Evolutionary conservation across 2,797 vertebrate genomes (phyloP), one percentile per base, ranked within the genome.

Genomic region (Melanotaenia maccullochi): DNA sequence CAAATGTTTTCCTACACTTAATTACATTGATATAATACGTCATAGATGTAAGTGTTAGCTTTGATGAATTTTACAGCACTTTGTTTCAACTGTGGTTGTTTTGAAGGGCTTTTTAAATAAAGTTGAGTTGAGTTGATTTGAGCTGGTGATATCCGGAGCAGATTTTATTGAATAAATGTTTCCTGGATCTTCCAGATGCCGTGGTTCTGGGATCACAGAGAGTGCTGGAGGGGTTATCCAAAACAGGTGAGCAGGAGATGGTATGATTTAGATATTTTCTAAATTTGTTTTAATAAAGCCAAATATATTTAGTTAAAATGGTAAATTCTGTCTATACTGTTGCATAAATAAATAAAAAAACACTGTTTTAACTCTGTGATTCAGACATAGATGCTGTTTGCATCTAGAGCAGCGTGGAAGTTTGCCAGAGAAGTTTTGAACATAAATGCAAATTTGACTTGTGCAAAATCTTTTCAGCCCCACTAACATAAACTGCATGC

Each of bases 221-320:
- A 94, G 80, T 98, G 96, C 89, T 99, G 98, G 98, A 92, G 87
- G 25, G 94, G 88, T 73, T 98, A 97, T 58, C 96, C 97, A 0
- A 86, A 92, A 22, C 98, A 99, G 94, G 98, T 98, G 83, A 93
- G 95, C 73, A 56, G 42, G 35, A 79, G 35, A 62, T 44, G 7
- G 5, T 18, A 8, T 28, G 32, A 52, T 33, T 35, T 68, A 1
- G 60, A 60, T 54, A 8, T 55, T 28, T 1, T 0, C 40, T 42
- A 18, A 42, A 16, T 42, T 42, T 16, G 14, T 42, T 42, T 42
- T 16, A 16, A 42, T 5, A 6, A 42, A 44, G 20, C 25, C 25
- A 28, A 33, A 33, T 33, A 30, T 44, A 24, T 16, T 30, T 18
- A 35, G n/a, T 24, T 24, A 18, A 0, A 1, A 14, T 28, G 24